Base-by-base conservation (phyloP, 2,113 vertebrate species). In the Haplochromis vanheusdeni region DNA sequence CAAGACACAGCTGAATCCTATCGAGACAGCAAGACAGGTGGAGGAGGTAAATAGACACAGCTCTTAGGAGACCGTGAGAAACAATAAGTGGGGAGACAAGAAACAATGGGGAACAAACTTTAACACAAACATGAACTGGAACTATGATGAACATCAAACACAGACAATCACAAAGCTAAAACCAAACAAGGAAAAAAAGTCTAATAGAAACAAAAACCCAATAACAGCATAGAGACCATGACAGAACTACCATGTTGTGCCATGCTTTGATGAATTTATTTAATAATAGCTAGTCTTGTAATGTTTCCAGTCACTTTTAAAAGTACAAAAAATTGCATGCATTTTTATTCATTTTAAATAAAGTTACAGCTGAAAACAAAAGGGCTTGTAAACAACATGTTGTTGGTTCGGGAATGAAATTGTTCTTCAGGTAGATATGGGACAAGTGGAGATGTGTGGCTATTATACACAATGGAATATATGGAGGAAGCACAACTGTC, bases 241-340 rank as follows among this genome's bases (percentile, higher is more conserved):
- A 42, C 37, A 42, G n/a, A 42, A 42, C 65, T 23, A 70, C 2
- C 7, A 6, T 0, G n/a, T 4, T 70, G 35, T 42, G 10, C 12
- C 65, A 42, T 1, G 35, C 35, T 42, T 40, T 3, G 35, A 70
- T 9, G 0, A 23, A 21, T 16, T 9, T 8, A 13, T 9, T 70
- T 70, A 23, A 6, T 0, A 40, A 23, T 9, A 23, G 35, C 65
- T 33, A 42, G 2, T 68, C n/a, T 68, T 68, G 62, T 21, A 40
- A 40, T 70, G 12, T 70, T 40, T 14, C 19, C 1, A 40, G n/a
- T 70, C 0, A 14, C 3, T 21, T 40, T 70, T 23, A 0, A 68
- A 68, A 23, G 62, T 42, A 1, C 6, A 35, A 35, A 60, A 60
- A 62, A 31, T 4, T 33, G 16, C 28, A 60, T 6, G 16, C 16